Evolutionary conservation across 2,113 vertebrate species (phyloP).

Genomic region (Gopherus evgoodei): DNA sequence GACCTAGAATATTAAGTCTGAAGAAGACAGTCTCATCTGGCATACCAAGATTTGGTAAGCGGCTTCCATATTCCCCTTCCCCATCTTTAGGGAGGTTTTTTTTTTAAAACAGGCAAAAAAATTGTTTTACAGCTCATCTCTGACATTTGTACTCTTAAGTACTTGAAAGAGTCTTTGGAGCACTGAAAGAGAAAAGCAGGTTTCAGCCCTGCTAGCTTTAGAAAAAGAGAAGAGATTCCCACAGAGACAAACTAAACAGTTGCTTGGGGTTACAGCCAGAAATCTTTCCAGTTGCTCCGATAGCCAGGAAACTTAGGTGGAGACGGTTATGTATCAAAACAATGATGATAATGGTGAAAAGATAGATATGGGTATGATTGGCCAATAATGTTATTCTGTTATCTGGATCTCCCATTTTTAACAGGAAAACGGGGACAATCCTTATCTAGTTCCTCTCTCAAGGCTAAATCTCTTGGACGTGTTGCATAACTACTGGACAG

Average conservation of each 20-base stretch:
- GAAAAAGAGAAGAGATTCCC: not conserved
- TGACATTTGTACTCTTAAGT: not conserved
- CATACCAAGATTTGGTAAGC: no score
- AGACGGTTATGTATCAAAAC: not conserved
- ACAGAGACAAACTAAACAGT: not conserved
- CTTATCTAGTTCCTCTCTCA: not conserved
- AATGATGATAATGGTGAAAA: not conserved
- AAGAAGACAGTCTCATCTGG: no score
- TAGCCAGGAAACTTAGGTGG: not conserved
- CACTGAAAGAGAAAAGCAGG: not conserved
- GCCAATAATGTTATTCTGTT: not conserved
- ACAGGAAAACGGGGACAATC: not conserved
- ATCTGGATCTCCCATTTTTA: not conserved
- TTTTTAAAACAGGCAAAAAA: no score
- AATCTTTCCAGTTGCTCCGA: not conserved
- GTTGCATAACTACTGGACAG: not conserved
- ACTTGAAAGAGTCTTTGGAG: not conserved
- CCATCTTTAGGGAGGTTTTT: no score
- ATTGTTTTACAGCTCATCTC: no score
- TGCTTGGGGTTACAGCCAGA: not conserved
- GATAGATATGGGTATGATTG: not conserved
- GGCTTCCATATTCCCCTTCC: no score
- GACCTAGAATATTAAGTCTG: no score
- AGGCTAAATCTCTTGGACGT: not conserved
- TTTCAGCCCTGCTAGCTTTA: not conserved